Evolutionary conservation across 1,140 invertebrate genomes (phyloP), one percentile per base, ranked within the genome.

Genomic region (Drosophila saltans): DNA sequence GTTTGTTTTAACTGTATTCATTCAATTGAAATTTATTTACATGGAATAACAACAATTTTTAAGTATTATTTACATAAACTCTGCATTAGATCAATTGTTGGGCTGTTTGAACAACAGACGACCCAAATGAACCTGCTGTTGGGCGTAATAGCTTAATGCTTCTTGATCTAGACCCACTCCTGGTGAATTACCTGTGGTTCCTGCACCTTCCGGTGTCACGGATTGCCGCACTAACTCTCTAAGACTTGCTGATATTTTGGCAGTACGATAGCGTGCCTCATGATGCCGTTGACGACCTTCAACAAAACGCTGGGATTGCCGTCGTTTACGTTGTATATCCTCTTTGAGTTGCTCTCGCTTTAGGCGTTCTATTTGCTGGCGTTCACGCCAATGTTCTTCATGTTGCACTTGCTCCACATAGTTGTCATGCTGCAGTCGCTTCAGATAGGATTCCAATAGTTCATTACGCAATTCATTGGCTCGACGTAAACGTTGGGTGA

Each of bases 231-330:
- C 91, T 16, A 92, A 67, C 48, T 92, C 92, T 40, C 92, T 74
- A 10, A 92, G 75, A 66, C 86, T 89, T 10, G 91, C 90, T 9
- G 91, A 92, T 63, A 92, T 88, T 69, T 92, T 92, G 11, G 92
- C 91, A 5, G 80, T 90, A 56, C 80, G 80, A 5, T 75, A 86
- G 9, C 85, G 78, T 1, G 85, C 74, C 56, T 92, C 76, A 9
- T 91, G 76, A 1, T 71, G 72, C 1, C 79, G 77, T 52, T 88
- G 89, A 1, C 83, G 81, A 9, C 71, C 60, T 55, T 92, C 83
- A 3, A 86, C 75, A 30, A 92, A 92, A 9, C 78, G 86, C 16
- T 91, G 89, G 8, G 84, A 81, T 41, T 84, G 77, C 16, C 69
- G 69, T 0, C 80, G 62, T 41, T 91, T 92, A 1, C 78, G 68